Evolutionary conservation across 2,113 vertebrate genomes (phyloP).

Genomic region (Thymallus thymallus): DNA sequence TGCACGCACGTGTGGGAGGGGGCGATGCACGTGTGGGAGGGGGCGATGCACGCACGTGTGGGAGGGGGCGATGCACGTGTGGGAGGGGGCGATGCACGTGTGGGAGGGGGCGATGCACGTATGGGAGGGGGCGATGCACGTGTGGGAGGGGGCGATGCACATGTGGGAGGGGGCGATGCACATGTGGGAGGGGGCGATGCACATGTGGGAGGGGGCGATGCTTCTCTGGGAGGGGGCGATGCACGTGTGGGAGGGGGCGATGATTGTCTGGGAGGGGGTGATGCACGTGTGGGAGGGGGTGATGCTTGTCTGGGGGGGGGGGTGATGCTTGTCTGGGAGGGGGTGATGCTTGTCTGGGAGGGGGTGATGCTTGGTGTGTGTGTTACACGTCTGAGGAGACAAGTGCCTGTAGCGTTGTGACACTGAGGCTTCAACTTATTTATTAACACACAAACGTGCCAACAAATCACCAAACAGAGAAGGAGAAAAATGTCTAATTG

Average conservation of each 20-base stretch:
- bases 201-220: neutral
- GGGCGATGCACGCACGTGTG: neutral
- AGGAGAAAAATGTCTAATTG: neutral
- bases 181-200: too few species aligned
- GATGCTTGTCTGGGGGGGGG: neutral
- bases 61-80: neutral
- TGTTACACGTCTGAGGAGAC: neutral
- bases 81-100: neutral
- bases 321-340: too few species aligned
- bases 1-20: neutral
- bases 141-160: too few species aligned
- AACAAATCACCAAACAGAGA: too few species aligned
- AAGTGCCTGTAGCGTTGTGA: too few species aligned
- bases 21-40: too few species aligned
- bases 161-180: neutral
- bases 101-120: too few species aligned
- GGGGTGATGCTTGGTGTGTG: neutral
- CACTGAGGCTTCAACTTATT: too few species aligned
- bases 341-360: neutral
- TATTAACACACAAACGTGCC: too few species aligned
- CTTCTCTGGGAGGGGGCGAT: too few species aligned
- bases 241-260: neutral
- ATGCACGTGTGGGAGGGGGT: neutral
- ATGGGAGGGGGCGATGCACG: neutral
- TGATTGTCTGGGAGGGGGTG: too few species aligned